A percentile compares a stretch with the other conserved stretches of the same genome.
Evolutionary conservation across 2,113 vertebrate species (phyloP).

Genomic region (Myrmecophaga tridactyla): DNA sequence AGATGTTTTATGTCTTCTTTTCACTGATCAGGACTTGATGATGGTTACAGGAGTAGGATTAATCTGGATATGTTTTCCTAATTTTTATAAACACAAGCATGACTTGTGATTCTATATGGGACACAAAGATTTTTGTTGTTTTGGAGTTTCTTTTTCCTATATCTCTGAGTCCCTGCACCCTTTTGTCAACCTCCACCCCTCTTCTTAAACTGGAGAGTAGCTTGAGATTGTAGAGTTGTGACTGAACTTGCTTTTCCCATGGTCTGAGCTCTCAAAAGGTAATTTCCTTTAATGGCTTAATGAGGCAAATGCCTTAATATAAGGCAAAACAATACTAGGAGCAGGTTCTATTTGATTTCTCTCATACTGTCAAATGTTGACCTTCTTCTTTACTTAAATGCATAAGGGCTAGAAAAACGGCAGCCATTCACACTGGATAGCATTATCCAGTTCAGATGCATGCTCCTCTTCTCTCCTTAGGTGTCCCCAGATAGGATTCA

Average conservation of each 20-base stretch:
- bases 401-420: background rate
- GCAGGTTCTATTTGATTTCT: background rate
- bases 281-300: background rate
- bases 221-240: background rate
- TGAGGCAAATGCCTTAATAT: too few species aligned
- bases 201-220: background rate
- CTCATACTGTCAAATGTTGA: background rate
- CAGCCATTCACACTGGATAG: background rate
- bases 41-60: background rate
- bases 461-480: background rate
- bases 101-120: background rate
- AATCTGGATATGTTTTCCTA: background rate
- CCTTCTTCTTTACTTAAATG: background rate
- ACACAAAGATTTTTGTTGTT: background rate
- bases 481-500: background rate
- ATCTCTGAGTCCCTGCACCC: background rate
- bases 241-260: background rate
- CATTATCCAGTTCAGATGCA: conserved; percentile 19
- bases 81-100: conserved; percentile 32
- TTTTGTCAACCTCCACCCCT: background rate
- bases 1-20: conserved; percentile 7
- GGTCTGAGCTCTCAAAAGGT: background rate
- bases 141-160: background rate
- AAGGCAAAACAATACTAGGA: background rate
- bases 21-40: background rate